Conservation (phyloP, 1,140 invertebrate genomes). For the Coboldia fuscipes region DNA sequence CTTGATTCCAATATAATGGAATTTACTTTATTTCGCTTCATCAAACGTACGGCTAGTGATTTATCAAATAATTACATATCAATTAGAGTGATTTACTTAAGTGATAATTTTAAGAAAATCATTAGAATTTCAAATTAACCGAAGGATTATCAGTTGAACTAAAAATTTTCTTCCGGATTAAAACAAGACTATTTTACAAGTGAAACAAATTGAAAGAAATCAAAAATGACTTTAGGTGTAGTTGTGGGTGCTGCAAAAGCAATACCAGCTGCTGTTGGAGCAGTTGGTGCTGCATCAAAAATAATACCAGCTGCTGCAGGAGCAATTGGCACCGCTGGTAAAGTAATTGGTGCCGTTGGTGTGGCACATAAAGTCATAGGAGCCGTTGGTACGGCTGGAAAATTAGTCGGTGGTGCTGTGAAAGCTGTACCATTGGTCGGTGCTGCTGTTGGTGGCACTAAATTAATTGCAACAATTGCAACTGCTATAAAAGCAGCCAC, state of each 20-base stretch:
- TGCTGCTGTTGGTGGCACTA: slow-evolving; percentile 8
- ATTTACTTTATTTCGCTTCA: too few relatives aligned
- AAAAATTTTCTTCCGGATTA: too few relatives aligned
- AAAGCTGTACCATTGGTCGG: slow-evolving; percentile 11
- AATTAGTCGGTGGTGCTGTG: slow-evolving; percentile 10
- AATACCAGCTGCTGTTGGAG: not conserved
- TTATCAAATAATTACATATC: too few relatives aligned
- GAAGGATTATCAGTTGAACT: too few relatives aligned
- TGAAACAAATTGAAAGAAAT: too few relatives aligned
- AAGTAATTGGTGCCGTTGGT: slow-evolving; percentile 14
- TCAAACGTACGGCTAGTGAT: too few relatives aligned
- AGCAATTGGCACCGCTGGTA: slow-evolving; percentile 15
- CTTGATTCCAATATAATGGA: too few relatives aligned
- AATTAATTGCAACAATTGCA: slow-evolving; percentile 24
- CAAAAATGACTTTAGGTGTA: not conserved
- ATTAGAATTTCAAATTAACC: too few relatives aligned
- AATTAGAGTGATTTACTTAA: too few relatives aligned
- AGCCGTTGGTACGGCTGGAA: slow-evolving; percentile 6
- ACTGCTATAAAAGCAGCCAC: slow-evolving; percentile 44
- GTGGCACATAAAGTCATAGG: slow-evolving; percentile 6
- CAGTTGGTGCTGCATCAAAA: not conserved
- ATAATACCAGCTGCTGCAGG: not conserved
- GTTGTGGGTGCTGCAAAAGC: not conserved
- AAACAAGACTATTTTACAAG: too few relatives aligned
- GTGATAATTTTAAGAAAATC: too few relatives aligned